These are phyloP conservation scores for Phoeniculus purpureus DNA, from an alignment of 2,797 vertebrate species.

Conservation along the genomic window DNA sequence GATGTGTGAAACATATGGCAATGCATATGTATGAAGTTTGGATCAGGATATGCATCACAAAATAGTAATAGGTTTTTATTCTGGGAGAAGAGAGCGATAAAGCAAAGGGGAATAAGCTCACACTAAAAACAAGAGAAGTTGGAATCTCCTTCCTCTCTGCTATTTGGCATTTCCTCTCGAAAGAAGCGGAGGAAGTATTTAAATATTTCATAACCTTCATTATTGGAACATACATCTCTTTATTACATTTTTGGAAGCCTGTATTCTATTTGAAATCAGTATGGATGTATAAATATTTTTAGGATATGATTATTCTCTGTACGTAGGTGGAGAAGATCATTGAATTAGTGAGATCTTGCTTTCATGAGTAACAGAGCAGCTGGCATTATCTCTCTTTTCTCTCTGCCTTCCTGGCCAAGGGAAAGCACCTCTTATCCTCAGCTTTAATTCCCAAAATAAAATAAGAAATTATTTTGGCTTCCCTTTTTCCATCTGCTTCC, in stretches of 20 bases:
- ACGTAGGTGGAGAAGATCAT: conserved; percentile 66
- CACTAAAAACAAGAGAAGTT: conserved; percentile 69
- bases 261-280: conserved; percentile 51
- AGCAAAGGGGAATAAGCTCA: conserved; percentile 65
- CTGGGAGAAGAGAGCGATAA: conserved; percentile 62
- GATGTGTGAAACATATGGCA: conserved; percentile 78
- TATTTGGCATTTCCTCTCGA: conserved; percentile 59
- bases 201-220: conserved; percentile 65
- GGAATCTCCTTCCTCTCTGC: conserved; percentile 68
- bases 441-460: conserved; percentile 36
- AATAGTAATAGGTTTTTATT: conserved; percentile 67
- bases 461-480: background rate
- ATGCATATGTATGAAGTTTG: conserved; percentile 78
- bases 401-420: conserved; percentile 14
- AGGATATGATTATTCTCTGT: conserved; percentile 55
- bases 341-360: conserved; percentile 54
- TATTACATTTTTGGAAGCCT: conserved; percentile 61
- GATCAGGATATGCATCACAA: conserved; percentile 73
- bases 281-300: conserved; percentile 57
- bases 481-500: background rate
- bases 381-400: conserved; percentile 28
- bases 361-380: conserved; percentile 62
- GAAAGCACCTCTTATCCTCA: conserved; percentile 51
- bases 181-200: conserved; percentile 60
- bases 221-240: conserved; percentile 56